Evolutionary conservation across 2,113 vertebrate species (phyloP), one percentile per base, ranked within the genome.

Genomic region (Sebastes schlegelii): DNA sequence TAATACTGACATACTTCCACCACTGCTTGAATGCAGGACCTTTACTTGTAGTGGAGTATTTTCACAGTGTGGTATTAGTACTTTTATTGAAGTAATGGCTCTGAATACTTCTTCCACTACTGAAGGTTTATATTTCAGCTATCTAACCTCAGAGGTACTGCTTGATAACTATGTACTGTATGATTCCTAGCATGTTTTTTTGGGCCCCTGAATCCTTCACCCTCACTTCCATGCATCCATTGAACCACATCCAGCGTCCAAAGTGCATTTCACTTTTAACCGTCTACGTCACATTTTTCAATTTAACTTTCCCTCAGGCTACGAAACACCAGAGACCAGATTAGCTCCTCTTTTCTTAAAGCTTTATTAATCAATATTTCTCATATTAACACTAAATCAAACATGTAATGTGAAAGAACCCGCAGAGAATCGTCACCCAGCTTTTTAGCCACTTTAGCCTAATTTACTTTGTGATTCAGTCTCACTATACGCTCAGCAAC

Each of bases 361-460:
- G 34, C 66, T 23, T 12, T 23, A 34, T 52, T 23, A 54, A 76
- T 81, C 79, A 81, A 67, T 81, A 74, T 43, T 65, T 60, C 14
- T 74, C 26, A 58, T 23, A 74, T 49, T 66, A 67, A 67, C 62
- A 43, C 54, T 43, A 26, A 81, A 58, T 67, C 8, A 66, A 51
- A 58, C 11, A n/a, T 40, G 63, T 67, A 57, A 66, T 46, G n/a
- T 48, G 55, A 51, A 79, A 1, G 19, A 61, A 63, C 48, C 67
- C 48, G 19, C 48, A 79, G 77, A 51, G 67, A 57, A 54, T 46
- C 67, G 16, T 40, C 65, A 10, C 23, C 46, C 23, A 40, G 45
- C 42, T 58, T 72, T 55, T 58, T 42, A 43, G 68, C 34, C 51
- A 55, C 68, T 67, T 67, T 23, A 77, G 61, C 49, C 51, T 26